Evolutionary conservation across 2,113 vertebrate species (phyloP).

Genomic region (Actenoides lindsayi): DNA sequence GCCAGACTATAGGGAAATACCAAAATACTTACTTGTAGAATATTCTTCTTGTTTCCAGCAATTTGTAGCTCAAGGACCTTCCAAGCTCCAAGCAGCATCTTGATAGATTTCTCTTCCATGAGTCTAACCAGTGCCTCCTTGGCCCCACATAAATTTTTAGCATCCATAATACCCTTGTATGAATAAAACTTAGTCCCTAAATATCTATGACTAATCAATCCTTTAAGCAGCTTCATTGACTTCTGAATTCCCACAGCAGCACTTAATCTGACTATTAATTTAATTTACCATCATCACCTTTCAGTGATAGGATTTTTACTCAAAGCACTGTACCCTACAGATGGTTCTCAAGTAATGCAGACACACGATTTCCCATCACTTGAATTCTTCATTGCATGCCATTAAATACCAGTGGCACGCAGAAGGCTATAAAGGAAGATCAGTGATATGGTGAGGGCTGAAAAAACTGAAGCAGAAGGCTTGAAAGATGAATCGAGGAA

Average conservation of each 20-base stretch:
- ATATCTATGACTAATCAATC: conserved; percentile 10
- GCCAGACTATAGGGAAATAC: background rate
- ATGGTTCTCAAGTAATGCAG: background rate
- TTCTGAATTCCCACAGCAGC: background rate
- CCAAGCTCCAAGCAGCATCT: background rate
- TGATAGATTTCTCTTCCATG: background rate
- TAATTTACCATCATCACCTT: background rate
- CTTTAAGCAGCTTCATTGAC: background rate
- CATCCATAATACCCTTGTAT: background rate
- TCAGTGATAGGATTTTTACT: background rate
- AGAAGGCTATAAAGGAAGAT: background rate
- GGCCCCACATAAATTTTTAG: background rate
- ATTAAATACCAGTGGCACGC: background rate
- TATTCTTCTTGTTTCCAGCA: background rate
- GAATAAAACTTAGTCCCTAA: background rate
- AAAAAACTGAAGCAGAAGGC: background rate
- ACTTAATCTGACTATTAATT: conserved; percentile 19
- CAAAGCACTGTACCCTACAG: background rate
- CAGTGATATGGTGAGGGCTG: background rate
- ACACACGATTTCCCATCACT: background rate
- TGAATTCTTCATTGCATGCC: background rate
- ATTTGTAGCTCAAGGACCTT: background rate
- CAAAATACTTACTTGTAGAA: background rate
- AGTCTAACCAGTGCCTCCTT: background rate
- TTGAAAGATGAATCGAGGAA: background rate